phyloP scores from a whole-genome alignment of 2,888 invertebrate genomes.

The Abrostola tripartita region DNA sequence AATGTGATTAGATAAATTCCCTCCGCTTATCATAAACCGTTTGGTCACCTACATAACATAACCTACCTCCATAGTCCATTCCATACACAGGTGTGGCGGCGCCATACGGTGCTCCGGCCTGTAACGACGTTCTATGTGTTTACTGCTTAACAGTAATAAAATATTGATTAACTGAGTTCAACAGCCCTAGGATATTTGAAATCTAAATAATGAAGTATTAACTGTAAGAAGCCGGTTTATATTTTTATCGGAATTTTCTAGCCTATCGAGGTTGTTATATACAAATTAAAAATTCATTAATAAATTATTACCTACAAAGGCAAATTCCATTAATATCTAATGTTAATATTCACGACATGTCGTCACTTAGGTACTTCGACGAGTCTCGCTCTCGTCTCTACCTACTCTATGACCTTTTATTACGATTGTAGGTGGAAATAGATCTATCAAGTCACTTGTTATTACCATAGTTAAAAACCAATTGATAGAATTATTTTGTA shows the following conservation, averaged over 20 bases:
- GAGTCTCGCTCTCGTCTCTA: too few relatives aligned
- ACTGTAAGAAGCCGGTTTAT: not conserved
- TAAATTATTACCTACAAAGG: not conserved
- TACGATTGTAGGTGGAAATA: too few relatives aligned
- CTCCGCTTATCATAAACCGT: slow-evolving; percentile 4
- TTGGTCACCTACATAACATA: slow-evolving; percentile 3
- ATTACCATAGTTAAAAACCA: too few relatives aligned
- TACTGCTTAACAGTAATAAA: not conserved
- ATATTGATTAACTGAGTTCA: too few relatives aligned
- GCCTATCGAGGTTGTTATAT: slow-evolving; percentile 8
- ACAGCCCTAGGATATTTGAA: not conserved
- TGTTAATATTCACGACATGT: not conserved
- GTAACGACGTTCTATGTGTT: too few relatives aligned
- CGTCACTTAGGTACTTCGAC: too few relatives aligned
- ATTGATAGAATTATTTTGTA: too few relatives aligned
- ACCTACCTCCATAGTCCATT: not conserved
- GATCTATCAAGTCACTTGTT: too few relatives aligned
- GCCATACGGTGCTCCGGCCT: not conserved
- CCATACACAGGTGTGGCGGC: not conserved
- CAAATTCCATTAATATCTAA: not conserved
- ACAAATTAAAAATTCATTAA: slow-evolving; percentile 15
- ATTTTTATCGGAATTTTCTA: not conserved
- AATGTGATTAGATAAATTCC: slow-evolving; percentile 1
- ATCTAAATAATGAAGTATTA: not conserved
- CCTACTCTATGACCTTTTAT: too few relatives aligned